These are phyloP conservation scores for Neopipo cinnamomea DNA, from an alignment of 2,113 vertebrate genomes.

Conservation along the genomic window DNA sequence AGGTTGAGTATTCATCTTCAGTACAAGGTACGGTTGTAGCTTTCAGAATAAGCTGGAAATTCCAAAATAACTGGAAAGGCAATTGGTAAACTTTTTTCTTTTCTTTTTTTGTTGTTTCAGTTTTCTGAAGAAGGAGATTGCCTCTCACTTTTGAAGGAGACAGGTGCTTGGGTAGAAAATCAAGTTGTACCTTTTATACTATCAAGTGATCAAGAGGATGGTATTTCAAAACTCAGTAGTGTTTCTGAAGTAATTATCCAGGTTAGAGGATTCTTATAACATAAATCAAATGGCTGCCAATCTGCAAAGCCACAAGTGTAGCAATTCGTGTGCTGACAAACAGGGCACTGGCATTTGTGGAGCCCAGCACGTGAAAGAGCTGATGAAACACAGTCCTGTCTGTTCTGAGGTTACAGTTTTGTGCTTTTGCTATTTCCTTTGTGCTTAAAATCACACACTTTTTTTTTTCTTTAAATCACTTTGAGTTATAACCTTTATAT, in stretches of 20 bases:
- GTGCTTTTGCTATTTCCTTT: background rate
- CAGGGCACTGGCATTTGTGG: background rate
- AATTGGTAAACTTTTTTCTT: background rate
- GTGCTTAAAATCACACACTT: background rate
- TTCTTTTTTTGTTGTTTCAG: slow-evolving; percentile 54
- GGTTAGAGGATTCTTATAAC: slow-evolving; percentile 69
- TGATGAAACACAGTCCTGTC: background rate
- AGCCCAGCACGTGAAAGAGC: background rate
- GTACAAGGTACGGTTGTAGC: slow-evolving; percentile 70
- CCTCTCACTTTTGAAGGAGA: slow-evolving; percentile 77
- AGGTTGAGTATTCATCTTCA: slow-evolving; percentile 87
- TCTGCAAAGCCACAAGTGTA: background rate
- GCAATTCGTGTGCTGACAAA: background rate
- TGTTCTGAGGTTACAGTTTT: background rate
- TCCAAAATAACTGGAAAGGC: background rate
- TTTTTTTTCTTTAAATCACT: background rate
- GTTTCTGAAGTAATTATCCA: slow-evolving; percentile 79
- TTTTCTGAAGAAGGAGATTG: slow-evolving; percentile 77
- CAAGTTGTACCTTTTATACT: slow-evolving; percentile 77
- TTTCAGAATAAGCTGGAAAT: background rate
- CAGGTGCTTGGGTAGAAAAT: slow-evolving; percentile 83
- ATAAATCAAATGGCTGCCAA: background rate
- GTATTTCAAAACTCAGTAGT: slow-evolving; percentile 35
- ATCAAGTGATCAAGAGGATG: slow-evolving; percentile 43
- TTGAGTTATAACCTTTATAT: background rate